phyloP scores from a whole-genome alignment of 2,113 vertebrate species.

The Psittacus erithacus region DNA sequence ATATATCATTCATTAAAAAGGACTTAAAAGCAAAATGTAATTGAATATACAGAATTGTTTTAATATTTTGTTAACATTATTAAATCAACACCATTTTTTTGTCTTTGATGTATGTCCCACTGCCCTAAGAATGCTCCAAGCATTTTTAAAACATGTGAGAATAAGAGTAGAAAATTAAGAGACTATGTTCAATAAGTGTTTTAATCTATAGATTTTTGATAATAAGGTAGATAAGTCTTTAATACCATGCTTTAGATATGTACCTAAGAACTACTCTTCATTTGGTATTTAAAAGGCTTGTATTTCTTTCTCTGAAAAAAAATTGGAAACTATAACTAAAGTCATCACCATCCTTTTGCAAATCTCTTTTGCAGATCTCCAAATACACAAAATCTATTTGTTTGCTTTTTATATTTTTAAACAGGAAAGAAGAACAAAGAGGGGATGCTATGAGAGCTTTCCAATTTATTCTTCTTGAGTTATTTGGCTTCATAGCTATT shows the following conservation, averaged over 20 bases:
- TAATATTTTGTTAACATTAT: background rate
- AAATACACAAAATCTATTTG: background rate
- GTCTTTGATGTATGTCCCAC: conserved; percentile 61
- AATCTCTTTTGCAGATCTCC: background rate
- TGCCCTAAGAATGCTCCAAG: conserved; percentile 70
- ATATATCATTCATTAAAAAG: background rate
- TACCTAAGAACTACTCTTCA: background rate
- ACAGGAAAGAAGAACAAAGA: background rate
- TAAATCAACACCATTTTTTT: background rate
- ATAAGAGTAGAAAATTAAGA: conserved; percentile 67
- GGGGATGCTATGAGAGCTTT: background rate
- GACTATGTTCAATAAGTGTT: conserved; percentile 73
- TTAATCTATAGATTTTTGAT: conserved; percentile 63
- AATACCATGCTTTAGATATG: background rate
- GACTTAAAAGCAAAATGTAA: background rate
- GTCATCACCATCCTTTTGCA: background rate
- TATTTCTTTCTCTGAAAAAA: background rate
- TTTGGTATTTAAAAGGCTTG: background rate
- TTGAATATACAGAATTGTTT: background rate
- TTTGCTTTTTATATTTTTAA: background rate
- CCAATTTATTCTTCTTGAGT: background rate
- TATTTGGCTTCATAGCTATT: background rate
- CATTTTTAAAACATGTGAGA: conserved; percentile 67
- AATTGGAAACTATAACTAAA: background rate
- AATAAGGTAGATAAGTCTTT: conserved; percentile 28